Evolutionary conservation across 2,113 vertebrate genomes (phyloP), one percentile per base, ranked within the genome.

Genomic region (Etia nguti): DNA sequence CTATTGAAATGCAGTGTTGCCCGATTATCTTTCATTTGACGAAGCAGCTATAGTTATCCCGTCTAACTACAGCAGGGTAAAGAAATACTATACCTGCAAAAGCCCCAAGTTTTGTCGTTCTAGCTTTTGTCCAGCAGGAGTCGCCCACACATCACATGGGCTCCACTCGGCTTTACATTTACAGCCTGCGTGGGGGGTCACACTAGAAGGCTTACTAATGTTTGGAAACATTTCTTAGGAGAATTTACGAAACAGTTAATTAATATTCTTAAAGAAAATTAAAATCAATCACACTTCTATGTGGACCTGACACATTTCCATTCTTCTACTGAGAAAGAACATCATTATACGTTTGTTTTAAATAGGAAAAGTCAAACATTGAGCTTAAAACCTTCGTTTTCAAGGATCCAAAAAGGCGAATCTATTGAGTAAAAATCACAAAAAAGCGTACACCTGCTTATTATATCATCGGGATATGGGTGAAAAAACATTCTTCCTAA

Each of bases 111-210:
- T 8, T 4, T 38, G 24, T 83, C 3, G 7, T 85, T 85, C 22
- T 9, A 15, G 15, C 2, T 16, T 0, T 80, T 56, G 4, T 57
- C 92, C 93, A 89, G 77, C 84, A 94, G 94, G 70, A 70, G 93
- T 43, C 93, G 88, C 54, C 50, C 79, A 80, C 38, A 38, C 29
- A 65, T 73, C 43, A 65, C 54, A 56, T 15, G 9, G 10, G 73
- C 2, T 13, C 55, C 13, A 22, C 16, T 50, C 43, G 16, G 31
- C 43, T 77, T 31, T 2, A 77, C 22, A 13, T 52, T 77, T 50
- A 50, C 3, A 77, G 26, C 6, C 46, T 77, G 46, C 26, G 46
- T 13, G 10, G 41, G 41, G 24, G 11, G 70, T 48, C 24, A 31
- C 6, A 20, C 24, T 31, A 6, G 6, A 50, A 20, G 16, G 46